Evolutionary conservation across 2,888 invertebrate species (phyloP).

Genomic region (Emmelina monodactyla): DNA sequence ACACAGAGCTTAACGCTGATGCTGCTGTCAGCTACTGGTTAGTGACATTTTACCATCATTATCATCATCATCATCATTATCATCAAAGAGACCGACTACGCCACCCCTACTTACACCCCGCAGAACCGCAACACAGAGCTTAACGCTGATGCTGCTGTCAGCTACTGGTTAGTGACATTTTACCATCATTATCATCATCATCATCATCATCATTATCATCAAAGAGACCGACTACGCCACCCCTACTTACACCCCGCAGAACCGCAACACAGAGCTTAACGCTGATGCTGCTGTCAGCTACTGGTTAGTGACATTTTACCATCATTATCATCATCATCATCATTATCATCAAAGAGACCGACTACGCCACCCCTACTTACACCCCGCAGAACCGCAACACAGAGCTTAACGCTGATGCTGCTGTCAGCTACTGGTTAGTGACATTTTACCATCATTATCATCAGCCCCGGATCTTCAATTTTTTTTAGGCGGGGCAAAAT

Average conservation of each 20-base stretch:
- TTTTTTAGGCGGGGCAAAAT: too few relatives aligned
- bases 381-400: constrained; percentile 75
- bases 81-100: constrained; percentile 80
- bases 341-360: constrained; percentile 81
- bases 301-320: constrained; percentile 64
- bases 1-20: constrained; percentile 73
- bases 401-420: constrained; percentile 72
- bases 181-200: too few relatives aligned
- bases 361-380: constrained; percentile 78
- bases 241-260: constrained; percentile 76
- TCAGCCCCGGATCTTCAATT: too few relatives aligned
- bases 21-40: constrained; percentile 72
- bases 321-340: too few relatives aligned
- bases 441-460: too few relatives aligned
- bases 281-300: constrained; percentile 71
- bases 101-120: constrained; percentile 75
- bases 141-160: constrained; percentile 73
- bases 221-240: constrained; percentile 81
- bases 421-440: constrained; percentile 70
- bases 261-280: constrained; percentile 73
- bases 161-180: constrained; percentile 67
- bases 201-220: too few relatives aligned
- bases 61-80: too few relatives aligned
- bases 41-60: too few relatives aligned
- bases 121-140: constrained; percentile 74